phyloP scores from a whole-genome alignment of 2,888 invertebrate species.

The Caradrina kadenii region DNA sequence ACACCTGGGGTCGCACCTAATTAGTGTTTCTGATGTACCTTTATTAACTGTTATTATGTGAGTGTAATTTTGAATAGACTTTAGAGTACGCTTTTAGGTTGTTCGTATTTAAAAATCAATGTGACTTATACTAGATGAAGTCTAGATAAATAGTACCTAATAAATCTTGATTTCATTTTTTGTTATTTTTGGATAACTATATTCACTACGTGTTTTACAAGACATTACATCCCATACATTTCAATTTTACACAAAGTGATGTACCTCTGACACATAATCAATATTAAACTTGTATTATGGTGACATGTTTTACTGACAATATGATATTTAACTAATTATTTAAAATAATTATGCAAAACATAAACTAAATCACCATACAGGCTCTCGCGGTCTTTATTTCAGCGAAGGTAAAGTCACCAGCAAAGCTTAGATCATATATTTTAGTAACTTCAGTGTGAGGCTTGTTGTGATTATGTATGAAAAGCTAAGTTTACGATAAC shows the following conservation, averaged over 20 bases:
- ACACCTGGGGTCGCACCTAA: conserved; percentile 48
- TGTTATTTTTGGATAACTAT: too few species aligned
- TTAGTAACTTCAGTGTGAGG: conserved; percentile 21
- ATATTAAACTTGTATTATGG: too few species aligned
- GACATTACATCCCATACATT: too few species aligned
- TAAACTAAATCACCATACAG: not conserved
- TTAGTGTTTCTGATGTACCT: conserved; percentile 39
- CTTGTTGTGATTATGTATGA: conserved; percentile 16
- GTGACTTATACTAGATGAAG: not conserved
- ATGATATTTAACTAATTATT: not conserved
- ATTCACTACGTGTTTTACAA: too few species aligned
- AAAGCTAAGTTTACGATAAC: conserved; percentile 37
- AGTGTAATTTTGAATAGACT: conserved; percentile 11
- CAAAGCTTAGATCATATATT: conserved; percentile 7
- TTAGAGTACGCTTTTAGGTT: not conserved
- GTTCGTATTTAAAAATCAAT: not conserved
- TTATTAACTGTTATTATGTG: conserved; percentile 29
- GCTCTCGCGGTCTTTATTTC: not conserved
- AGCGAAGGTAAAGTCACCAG: conserved; percentile 4
- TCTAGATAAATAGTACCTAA: too few species aligned
- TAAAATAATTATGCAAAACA: not conserved
- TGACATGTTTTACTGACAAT: too few species aligned
- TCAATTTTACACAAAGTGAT: too few species aligned
- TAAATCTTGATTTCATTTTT: too few species aligned
- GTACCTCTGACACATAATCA: too few species aligned